Conservation (phyloP, 2,888 invertebrate species). For the Notodonta dromedarius region DNA sequence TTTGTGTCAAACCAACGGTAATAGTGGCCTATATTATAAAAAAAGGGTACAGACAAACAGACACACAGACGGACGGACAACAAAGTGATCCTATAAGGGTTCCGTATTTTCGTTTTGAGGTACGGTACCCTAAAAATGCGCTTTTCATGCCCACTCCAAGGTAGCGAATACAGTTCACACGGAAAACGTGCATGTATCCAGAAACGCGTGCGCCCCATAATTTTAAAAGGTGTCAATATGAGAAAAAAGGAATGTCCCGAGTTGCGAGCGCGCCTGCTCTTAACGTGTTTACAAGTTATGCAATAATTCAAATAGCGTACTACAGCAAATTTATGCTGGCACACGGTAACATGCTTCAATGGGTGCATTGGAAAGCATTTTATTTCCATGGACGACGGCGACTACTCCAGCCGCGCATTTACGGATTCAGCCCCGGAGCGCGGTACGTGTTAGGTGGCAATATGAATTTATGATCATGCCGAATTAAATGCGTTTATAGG, state of each 20-base stretch:
- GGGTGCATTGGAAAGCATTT: conserved; percentile 80
- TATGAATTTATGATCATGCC: conserved; percentile 77
- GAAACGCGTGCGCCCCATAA: conserved; percentile 51
- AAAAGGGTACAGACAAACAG: no score
- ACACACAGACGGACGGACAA: no score
- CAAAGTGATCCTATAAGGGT: no score
- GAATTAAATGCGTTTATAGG: conserved; percentile 73
- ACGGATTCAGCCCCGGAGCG: conserved; percentile 66
- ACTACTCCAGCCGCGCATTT: conserved; percentile 63
- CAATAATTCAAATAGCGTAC: conserved; percentile 79
- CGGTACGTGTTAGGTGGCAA: conserved; percentile 73
- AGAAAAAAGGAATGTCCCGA: conserved; percentile 60
- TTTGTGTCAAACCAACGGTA: no score
- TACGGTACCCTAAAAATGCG: no score
- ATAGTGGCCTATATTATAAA: no score
- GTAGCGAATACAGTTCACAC: conserved; percentile 21
- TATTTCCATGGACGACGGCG: conserved; percentile 73
- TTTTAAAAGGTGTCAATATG: conserved; percentile 56
- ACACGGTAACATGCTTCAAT: conserved; percentile 80
- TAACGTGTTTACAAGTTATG: conserved; percentile 81
- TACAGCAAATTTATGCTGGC: conserved; percentile 78
- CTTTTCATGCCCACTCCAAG: background rate
- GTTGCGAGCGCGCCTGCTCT: conserved; percentile 62
- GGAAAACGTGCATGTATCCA: conserved; percentile 37
- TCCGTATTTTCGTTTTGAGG: no score